Percentiles rank a stretch among this genome's conserved stretches.
Evolutionary conservation across 2,888 invertebrate genomes (phyloP).

Genomic region (Agonum fuliginosum): DNA sequence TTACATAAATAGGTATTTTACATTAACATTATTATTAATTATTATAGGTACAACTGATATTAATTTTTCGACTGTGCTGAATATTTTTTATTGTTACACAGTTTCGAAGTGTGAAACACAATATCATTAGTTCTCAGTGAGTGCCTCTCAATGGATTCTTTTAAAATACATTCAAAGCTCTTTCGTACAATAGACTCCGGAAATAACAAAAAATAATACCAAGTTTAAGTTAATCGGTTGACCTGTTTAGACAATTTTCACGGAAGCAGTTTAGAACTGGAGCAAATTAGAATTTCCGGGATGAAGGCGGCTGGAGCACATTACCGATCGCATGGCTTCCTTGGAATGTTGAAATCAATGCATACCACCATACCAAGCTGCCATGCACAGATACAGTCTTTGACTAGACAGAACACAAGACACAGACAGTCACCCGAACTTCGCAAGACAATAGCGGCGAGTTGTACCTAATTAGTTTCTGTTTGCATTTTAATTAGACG

Average conservation of each 20-base stretch:
- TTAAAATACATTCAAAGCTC: neutral
- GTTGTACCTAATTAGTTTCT: neutral
- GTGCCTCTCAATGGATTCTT: neutral
- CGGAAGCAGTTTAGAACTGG: neutral
- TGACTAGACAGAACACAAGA: neutral
- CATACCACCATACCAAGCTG: constrained; percentile 3
- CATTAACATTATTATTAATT: too few relatives aligned
- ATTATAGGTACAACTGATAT: too few relatives aligned
- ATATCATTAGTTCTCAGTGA: too few relatives aligned
- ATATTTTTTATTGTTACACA: too few relatives aligned
- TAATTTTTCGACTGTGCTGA: too few relatives aligned
- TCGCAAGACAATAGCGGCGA: too few relatives aligned
- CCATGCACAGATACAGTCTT: neutral
- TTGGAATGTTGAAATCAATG: constrained; percentile 34
- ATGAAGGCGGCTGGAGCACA: constrained; percentile 18
- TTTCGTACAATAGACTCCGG: neutral
- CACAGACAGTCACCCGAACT: neutral
- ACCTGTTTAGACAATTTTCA: neutral
- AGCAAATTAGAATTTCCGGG: constrained; percentile 35
- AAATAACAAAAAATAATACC: neutral
- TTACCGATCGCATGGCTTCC: constrained; percentile 33
- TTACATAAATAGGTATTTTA: too few relatives aligned
- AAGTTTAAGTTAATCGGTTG: neutral
- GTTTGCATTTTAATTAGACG: too few relatives aligned
- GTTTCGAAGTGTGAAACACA: too few relatives aligned